phyloP scores from a whole-genome alignment of 2,888 invertebrate species.

The Morpho helenor region DNA sequence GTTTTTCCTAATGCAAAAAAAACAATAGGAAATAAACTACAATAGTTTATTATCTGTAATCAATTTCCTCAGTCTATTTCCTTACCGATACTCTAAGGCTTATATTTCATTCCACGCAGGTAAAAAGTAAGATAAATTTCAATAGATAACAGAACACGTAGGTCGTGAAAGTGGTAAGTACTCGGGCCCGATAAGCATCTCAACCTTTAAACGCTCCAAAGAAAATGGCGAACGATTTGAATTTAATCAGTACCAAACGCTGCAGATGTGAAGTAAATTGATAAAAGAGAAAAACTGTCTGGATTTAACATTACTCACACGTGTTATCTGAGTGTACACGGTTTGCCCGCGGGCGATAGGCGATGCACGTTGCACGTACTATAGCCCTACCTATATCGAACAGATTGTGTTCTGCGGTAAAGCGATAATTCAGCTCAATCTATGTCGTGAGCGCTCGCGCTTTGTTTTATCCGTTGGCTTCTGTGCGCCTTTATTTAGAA shows the following conservation, averaged over 20 bases:
- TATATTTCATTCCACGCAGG: neutral
- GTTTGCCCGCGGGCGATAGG: conserved; percentile 36
- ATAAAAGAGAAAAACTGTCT: conserved; percentile 64
- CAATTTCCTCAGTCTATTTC: neutral
- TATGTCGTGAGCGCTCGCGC: conserved; percentile 76
- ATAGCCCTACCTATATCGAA: conserved; percentile 28
- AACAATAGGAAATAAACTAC: neutral
- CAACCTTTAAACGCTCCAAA: conserved; percentile 32
- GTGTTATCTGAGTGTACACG: conserved; percentile 67
- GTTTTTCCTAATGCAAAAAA: neutral
- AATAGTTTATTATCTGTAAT: conserved; percentile 2
- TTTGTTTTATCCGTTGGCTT: conserved; percentile 77
- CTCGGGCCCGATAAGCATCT: conserved; percentile 31
- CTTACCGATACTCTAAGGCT: neutral
- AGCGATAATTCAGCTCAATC: conserved; percentile 79
- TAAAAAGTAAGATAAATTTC: conserved; percentile 24
- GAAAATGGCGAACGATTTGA: conserved; percentile 35
- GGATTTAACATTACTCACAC: conserved; percentile 71
- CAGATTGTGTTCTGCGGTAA: conserved; percentile 79
- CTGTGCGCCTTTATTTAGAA: conserved; percentile 79
- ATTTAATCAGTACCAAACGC: conserved; percentile 59
- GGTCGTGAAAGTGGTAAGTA: conserved; percentile 32
- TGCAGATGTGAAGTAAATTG: conserved; percentile 60
- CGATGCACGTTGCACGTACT: conserved; percentile 29
- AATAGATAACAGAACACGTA: conserved; percentile 30